phyloP scores from a whole-genome alignment of 2,888 invertebrate genomes.

The Brenthis daphne region DNA sequence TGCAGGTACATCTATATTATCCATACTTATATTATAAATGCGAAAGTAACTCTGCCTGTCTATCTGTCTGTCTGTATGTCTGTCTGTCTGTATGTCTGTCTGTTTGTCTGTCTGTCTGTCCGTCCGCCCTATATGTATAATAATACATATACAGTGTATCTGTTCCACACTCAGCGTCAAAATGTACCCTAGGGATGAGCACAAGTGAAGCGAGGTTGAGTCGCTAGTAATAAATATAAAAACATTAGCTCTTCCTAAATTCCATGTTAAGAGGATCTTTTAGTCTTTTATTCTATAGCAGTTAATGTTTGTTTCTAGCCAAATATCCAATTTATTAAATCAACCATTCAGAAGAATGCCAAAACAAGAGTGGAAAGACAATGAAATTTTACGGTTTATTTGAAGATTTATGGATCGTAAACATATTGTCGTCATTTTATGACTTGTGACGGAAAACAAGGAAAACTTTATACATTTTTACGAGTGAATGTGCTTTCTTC shows the following conservation, averaged over 20 bases:
- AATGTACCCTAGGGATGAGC: too few species aligned
- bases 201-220: too few species aligned
- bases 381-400: conserved; percentile 68
- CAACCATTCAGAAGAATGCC: conserved; percentile 31
- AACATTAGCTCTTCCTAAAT: too few species aligned
- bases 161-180: too few species aligned
- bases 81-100: too few species aligned
- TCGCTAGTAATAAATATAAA: too few species aligned
- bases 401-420: conserved; percentile 68
- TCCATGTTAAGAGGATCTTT: neutral
- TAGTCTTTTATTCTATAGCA: neutral
- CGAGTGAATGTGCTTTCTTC: conserved; percentile 38
- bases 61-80: too few species aligned
- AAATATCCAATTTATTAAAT: conserved; percentile 26
- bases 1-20: neutral
- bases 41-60: too few species aligned
- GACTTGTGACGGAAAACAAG: conserved; percentile 56
- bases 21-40: too few species aligned
- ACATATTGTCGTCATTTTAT: conserved; percentile 64
- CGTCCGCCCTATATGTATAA: too few species aligned
- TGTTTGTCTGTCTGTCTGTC: too few species aligned
- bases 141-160: too few species aligned
- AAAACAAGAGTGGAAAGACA: conserved; percentile 48
- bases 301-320: conserved; percentile 1
- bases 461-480: conserved; percentile 50